Evolutionary conservation across 2,797 vertebrate genomes (phyloP), one percentile per base, ranked within the genome.

Genomic region (Pseudotriccus pelzelni): DNA sequence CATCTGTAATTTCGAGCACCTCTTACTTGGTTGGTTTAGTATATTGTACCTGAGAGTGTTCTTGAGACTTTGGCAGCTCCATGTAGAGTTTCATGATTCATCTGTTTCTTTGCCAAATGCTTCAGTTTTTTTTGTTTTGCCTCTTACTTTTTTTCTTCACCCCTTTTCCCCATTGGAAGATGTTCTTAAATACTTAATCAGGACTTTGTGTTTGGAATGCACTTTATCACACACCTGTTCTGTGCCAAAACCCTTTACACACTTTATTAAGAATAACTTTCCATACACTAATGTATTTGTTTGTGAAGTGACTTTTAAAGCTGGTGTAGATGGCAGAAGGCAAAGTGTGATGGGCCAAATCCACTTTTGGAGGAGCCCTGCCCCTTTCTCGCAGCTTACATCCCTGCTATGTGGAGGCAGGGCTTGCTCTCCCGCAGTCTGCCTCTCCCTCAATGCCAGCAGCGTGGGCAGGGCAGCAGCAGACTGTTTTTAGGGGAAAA

Each of bases 221-320:
- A 87, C 93, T 98, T 96, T 97, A 95, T 97, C 97, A 93, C 94
- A 95, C 96, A 94, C 93, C 88, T 97, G 96, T 97, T 95, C 75
- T 56, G n/a, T 97, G 97, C 97, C 97, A 98, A 96, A 90, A 84
- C 70, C 68, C 93, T 95, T 96, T 96, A 85, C 56, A 78, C 84
- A 88, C 76, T 92, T 90, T 95, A n/a, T 94, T 84, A 96, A 95
- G 84, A 63, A 87, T 87, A 95, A 93, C 85, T 97, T 97, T 97
- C 95, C 96, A 96, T 78, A 94, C 56, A 53, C 78, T 93, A 72
- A 91, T 73, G 77, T 91, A 83, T 93, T 97, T 91, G 85, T 95
- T 97, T 97, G 84, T 94, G 89, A 95, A 97, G 90, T 43, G 18
- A 47, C 78, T 96, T 96, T 96, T 88, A 86, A 94, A 96, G 59